Evolutionary conservation across 2,888 invertebrate species (phyloP), one percentile per base, ranked within the genome.

Genomic region (Habrosyne pyritoides): DNA sequence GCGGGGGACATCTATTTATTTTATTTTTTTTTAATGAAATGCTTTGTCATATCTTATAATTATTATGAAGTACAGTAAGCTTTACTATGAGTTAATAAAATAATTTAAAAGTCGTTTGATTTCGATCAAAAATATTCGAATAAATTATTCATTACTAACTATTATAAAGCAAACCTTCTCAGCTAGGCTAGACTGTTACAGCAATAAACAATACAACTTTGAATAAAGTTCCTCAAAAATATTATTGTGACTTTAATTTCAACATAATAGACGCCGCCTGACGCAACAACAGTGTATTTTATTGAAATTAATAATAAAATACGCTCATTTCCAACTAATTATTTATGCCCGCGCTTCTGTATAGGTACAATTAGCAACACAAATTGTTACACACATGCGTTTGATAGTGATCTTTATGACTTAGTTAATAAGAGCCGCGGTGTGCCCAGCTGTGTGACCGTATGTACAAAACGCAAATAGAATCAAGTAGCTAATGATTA

Each of bases 401-500:
- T 14, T 24, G 49, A 49, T 49, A 14, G 10, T 49, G 49, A 24
- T 49, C 49, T 24, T 49, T 49, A 49, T 14, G 26, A n/a, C n/a
- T 24, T 10, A 10, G 24, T 14, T 14, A 12, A 49, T 28, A 49
- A 49, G 49, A 49, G 26, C 24, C 24, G 26, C 49, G 18, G 14
- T 18, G 42, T 18, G 42, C 42, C 42, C 42, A 12, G 42, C 42
- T 42, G 42, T 42, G 42, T 42, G 42, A 42, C 67, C 68, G 69
- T 74, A 64, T 60, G 65, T 66, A 73, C 58, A 61, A 62, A 75
- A 74, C 63, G 73, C 69, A 78, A 83, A 80, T 77, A 76, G 69
- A 81, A 77, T 76, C 71, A 78, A 73, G 84, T 83, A 81, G 83
- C 83, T 86, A 84, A 88, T 87, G 83, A 86, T 78, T 76, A 77